A percentile compares a stretch with the other conserved stretches of the same genome.
Evolutionary conservation across 2,113 vertebrate species (phyloP).

Genomic region (Hemichromis elongatus): DNA sequence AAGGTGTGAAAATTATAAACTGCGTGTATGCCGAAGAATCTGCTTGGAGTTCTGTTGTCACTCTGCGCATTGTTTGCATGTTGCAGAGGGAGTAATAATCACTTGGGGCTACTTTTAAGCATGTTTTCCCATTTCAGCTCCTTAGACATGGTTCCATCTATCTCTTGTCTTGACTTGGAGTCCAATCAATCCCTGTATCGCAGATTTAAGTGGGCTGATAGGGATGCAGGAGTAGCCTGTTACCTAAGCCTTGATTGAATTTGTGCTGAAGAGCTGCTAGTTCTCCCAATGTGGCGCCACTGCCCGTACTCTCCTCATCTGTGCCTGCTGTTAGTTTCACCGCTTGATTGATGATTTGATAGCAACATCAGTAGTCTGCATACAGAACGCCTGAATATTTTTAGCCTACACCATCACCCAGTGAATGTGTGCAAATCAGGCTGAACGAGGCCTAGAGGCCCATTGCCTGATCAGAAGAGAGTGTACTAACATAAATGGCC

Average conservation of each 20-base stretch:
- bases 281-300: conserved; percentile 15
- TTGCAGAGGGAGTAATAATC: not conserved
- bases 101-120: not conserved
- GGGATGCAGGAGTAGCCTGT: conserved; percentile 5
- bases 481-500: not conserved
- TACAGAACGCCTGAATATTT: conserved; percentile 33
- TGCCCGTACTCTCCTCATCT: not conserved
- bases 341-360: conserved; percentile 19
- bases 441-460: not conserved
- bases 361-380: not conserved
- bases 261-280: conserved; percentile 12
- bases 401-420: not conserved
- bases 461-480: not conserved
- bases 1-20: not conserved
- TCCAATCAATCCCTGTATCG: not conserved
- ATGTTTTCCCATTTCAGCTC: not conserved
- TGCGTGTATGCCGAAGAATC: not conserved
- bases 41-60: not conserved
- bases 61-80: not conserved
- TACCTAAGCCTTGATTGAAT: conserved; percentile 42
- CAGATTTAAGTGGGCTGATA: not conserved
- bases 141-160: not conserved
- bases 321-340: not conserved
- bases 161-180: not conserved
- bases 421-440: not conserved